Evolutionary conservation across 1,140 invertebrate species (phyloP), one percentile per base, ranked within the genome.

Genomic region (Drosophila malerkotliana): DNA sequence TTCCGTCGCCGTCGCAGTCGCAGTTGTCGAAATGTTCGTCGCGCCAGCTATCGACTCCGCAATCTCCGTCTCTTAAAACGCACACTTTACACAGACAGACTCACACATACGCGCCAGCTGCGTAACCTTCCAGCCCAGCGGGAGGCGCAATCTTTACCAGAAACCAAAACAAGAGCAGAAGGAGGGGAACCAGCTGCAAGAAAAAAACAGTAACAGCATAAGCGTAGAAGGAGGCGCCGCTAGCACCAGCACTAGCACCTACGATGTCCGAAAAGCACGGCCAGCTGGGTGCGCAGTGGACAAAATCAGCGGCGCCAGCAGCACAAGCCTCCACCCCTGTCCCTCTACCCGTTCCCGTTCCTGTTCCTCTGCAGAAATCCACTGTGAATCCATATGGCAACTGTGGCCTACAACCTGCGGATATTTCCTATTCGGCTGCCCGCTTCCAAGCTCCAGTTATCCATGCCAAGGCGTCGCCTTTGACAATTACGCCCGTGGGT

Each of bases 251-350:
- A 73, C 58, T 71, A 69, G 76, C 80, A 66, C 79, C 72, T 89
- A 90, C 80, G 76, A 91, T 91, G 90, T 91, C 90, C 76, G 90
- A 91, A 39, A 90, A 91, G 78, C 88, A 91, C 83, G 88, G 78
- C 72, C 84, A 85, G 57, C 56, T 79, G 83, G 87, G 74, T 78
- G 79, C 74, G 76, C 90, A 91, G 77, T 91, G 90, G 90, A 74
- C 85, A 75, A 78, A 87, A 85, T 60, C 80, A 71, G 69, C 79
- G 66, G 66, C 89, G 75, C 54, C 72, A 69, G 58, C 74, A 49
- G 53, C 66, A 59, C 62, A 71, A 58, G 57, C 76, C 37, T 59
- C 67, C 24, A 63, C 45, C 32, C 34, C 75, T 51, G 49, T 64
- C 48, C 63, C 60, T 32, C 21, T 37, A 18, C 47, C 57, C 9